These are phyloP conservation scores for Aphelinus atriplicis DNA, from an alignment of 1,140 invertebrate genomes.

Conservation along the genomic window DNA sequence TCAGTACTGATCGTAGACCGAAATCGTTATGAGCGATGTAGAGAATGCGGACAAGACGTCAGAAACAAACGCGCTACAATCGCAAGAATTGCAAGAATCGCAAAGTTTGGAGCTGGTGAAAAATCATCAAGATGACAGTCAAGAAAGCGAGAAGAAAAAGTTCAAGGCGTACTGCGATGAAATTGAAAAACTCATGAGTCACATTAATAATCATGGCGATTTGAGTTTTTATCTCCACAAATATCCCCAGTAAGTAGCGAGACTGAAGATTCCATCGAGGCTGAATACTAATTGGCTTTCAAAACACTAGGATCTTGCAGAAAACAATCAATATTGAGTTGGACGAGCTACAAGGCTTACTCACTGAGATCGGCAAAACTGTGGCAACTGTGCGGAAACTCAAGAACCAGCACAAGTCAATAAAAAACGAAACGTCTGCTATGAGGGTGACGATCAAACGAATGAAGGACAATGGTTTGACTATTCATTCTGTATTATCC, in stretches of 20 bases:
- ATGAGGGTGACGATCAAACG: constrained; percentile 49
- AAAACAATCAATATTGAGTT: constrained; percentile 47
- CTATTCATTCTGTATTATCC: not conserved
- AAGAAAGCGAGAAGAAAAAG: not conserved
- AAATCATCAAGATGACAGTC: not conserved
- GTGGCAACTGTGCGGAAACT: constrained; percentile 49
- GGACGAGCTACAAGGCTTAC: constrained; percentile 52
- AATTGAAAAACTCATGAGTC: constrained; percentile 46
- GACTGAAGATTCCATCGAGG: not conserved
- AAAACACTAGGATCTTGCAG: constrained; percentile 46
- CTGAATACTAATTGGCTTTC: not conserved
- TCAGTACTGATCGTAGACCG: not conserved
- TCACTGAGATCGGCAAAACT: constrained; percentile 49
- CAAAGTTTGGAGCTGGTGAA: not conserved
- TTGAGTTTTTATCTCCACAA: constrained; percentile 44
- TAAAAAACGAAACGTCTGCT: constrained; percentile 51
- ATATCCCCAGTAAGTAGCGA: constrained; percentile 47
- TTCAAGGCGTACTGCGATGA: constrained; percentile 41
- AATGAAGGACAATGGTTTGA: constrained; percentile 53
- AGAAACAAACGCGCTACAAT: not conserved
- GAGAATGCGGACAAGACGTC: not conserved
- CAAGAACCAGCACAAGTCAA: constrained; percentile 48
- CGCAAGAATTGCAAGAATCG: not conserved
- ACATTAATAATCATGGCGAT: constrained; percentile 43
- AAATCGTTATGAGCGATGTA: not conserved